Base-by-base conservation (phyloP, 2,797 vertebrate genomes). In the Spea hammondii region DNA sequence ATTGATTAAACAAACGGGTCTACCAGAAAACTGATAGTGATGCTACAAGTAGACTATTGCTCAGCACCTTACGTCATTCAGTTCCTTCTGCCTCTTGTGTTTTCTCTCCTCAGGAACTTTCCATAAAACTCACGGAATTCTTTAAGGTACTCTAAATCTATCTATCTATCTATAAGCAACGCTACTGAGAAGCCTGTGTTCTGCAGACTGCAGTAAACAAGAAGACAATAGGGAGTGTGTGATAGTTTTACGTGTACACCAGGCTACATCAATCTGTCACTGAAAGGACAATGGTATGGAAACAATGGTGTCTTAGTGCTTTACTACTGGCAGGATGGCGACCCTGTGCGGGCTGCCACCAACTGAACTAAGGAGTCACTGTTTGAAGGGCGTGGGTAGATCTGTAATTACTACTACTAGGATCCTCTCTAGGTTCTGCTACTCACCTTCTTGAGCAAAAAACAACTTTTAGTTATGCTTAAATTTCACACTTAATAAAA, bases 281-380 rank as follows among this genome's bases (percentile, higher is more conserved):
- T 82, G 80, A 82, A 82, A 82, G 75, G 57, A 82, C 80, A 82
- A 82, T 82, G 32, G 65, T 70, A 55, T 45, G 32, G 54, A 70
- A 50, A 82, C 80, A 82, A 82, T 82, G 54, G 65, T 45, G 55
- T 44, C 70, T 70, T 68, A 82, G 80, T 81, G 68, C 79, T 57
- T 49, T 64, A 50, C 54, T 65, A 81, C 79, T 81, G 79, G 79
- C 79, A 77, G 79, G 71, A 81, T 69, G 64, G 69, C 72, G 69
- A 32, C 74, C 70, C 54, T 72, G 74, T 72, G 70, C 79, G 60
- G 79, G 49, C 68, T 80, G 79, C 73, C 79, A 71, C 79, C 65
- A 60, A 49, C 70, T 65, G 49, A 82, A 82, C 80, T 82, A 50
- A 82, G 12, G 70, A 14, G 49, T 12, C 47, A 74, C 55, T 82